Evolutionary conservation across 2,113 vertebrate genomes (phyloP).

Genomic region (Colius striatus): DNA sequence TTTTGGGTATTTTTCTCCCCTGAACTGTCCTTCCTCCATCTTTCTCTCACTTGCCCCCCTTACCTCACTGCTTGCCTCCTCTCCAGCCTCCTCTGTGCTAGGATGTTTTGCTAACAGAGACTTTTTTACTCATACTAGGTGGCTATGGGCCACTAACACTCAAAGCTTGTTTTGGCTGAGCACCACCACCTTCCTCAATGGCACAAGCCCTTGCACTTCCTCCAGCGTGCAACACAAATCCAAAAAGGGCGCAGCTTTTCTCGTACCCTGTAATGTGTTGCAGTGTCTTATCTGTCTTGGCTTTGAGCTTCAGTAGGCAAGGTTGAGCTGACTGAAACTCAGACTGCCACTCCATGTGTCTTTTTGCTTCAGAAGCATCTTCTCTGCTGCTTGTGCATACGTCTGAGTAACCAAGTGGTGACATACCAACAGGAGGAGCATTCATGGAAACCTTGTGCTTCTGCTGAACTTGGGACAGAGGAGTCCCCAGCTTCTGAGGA

Average conservation of each 20-base stretch:
- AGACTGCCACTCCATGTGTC: background rate
- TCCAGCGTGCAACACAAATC: background rate
- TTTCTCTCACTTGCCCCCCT: background rate
- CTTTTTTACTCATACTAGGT: background rate
- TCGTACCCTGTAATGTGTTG: accelerated
- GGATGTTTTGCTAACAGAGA: background rate
- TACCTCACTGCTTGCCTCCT: background rate
- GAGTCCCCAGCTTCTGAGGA: background rate
- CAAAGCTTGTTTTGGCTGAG: background rate
- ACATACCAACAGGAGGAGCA: background rate
- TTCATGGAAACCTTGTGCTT: background rate
- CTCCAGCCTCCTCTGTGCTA: background rate
- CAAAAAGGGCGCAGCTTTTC: background rate
- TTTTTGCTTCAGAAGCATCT: background rate
- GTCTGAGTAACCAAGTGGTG: background rate
- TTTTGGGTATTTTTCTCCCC: background rate
- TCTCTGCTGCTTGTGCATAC: background rate
- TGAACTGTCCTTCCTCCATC: background rate
- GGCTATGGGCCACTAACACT: background rate
- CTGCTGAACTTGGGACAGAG: background rate
- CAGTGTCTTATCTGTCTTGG: background rate
- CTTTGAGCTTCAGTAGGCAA: background rate
- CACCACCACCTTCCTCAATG: background rate
- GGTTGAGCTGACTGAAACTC: background rate
- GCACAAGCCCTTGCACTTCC: background rate